Evolutionary conservation across 1,140 invertebrate species (phyloP), one percentile per base, ranked within the genome.

Genomic region (Orussus abietinus): DNA sequence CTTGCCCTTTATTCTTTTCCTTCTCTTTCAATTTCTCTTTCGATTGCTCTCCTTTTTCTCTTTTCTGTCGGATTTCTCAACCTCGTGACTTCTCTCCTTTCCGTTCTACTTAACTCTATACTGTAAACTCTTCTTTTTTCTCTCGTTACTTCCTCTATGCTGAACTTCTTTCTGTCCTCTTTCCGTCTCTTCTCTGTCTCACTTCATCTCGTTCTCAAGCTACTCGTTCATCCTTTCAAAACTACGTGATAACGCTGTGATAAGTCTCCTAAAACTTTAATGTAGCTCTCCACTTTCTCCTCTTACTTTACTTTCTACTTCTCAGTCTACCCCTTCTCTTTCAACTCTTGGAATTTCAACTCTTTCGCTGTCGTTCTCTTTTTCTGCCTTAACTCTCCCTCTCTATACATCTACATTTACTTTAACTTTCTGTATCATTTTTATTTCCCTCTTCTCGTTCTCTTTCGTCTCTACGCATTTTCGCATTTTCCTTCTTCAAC

Each of bases 361-460:
- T 22, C 11, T 32, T 18, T 22, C 13, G 19, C 5, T 41, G n/a
- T 14, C n/a, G 13, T 18, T 22, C 12, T 37, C 12, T 30, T 14
- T 42, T 15, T 14, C 32, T 15, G 11, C 26, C 12, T 32, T 30
- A 28, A 42, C 20, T 19, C 17, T 15, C 6, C 31, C 33, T 13
- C 22, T 39, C 50, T 34, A 32, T 34, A 43, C 42, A 15, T 37
- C 34, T 38, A 38, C 22, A 31, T 40, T 49, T 34, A 18, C 29
- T 31, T 32, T 5, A 9, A n/a, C 2, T 12, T 17, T 22, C 18
- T 10, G 11, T 34, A 14, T 40, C 19, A n/a, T 18, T 17, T 14
- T 30, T 11, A n/a, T 2, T 38, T 20, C 14, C 10, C 14, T 14
- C 13, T 2, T 30, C 9, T 28, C 18, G n/a, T n/a, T n/a, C n/a